Evolutionary conservation across 1,140 invertebrate species (phyloP).

Genomic region (Aphis gossypii): DNA sequence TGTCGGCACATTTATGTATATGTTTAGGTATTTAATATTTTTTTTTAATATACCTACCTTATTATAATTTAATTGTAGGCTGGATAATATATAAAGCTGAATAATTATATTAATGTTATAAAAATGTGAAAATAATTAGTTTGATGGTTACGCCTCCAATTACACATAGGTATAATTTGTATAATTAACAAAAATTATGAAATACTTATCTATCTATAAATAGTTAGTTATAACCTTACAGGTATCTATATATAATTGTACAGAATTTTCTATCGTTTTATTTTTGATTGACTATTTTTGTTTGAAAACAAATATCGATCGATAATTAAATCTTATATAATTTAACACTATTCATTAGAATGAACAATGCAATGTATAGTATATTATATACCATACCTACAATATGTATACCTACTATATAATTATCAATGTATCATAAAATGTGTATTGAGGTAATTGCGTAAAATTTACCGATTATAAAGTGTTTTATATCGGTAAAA

Average conservation of each 20-base stretch:
- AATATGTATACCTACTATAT: too few relatives aligned
- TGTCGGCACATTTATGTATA: not conserved
- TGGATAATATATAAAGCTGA: not conserved
- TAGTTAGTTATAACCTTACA: not conserved
- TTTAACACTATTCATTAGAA: not conserved
- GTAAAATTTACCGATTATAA: too few relatives aligned
- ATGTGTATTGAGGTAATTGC: too few relatives aligned
- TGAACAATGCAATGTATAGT: too few relatives aligned
- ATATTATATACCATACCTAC: too few relatives aligned
- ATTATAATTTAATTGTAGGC: not conserved
- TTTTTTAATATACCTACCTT: not conserved
- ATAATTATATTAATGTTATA: conserved; percentile 4
- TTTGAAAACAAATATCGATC: not conserved
- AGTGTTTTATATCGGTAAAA: not conserved
- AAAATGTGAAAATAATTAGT: conserved; percentile 1
- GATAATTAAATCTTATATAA: not conserved
- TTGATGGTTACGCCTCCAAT: not conserved
- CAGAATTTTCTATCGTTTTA: not conserved
- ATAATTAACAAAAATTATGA: not conserved
- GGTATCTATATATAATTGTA: not conserved
- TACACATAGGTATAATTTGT: not conserved
- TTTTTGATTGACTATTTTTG: not conserved
- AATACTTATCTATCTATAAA: not conserved
- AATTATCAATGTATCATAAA: too few relatives aligned
- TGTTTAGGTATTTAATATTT: not conserved